A percentile compares a stretch with the other conserved stretches of the same genome.
These are phyloP conservation scores for Scaptomyza caliginosa DNA, from an alignment of 2,888 invertebrate genomes.

Conservation along the genomic window DNA sequence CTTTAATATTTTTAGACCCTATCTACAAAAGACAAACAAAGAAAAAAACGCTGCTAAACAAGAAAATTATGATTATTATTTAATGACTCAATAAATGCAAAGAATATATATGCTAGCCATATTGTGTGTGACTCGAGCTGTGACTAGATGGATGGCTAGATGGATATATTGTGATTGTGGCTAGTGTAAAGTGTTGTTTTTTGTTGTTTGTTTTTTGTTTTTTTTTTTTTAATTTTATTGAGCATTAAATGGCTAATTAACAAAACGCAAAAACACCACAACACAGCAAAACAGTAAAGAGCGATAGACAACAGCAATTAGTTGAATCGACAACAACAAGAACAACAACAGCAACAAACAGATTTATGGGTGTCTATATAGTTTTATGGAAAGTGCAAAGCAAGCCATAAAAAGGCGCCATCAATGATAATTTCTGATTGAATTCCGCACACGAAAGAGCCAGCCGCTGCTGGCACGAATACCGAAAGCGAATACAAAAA, in stretches of 20 bases:
- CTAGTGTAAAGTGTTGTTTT: slow-evolving; percentile 21
- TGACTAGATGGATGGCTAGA: slow-evolving; percentile 14
- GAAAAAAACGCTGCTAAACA: slow-evolving; percentile 24
- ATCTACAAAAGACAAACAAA: background rate
- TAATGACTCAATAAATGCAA: slow-evolving; percentile 74
- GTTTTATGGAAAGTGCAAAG: slow-evolving; percentile 45
- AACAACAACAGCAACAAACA: slow-evolving; percentile 5
- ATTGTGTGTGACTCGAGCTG: slow-evolving; percentile 37
- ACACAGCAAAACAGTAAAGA: slow-evolving; percentile 17
- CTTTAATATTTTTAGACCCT: background rate
- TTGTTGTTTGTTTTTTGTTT: slow-evolving; percentile 34
- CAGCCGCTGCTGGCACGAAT: slow-evolving; percentile 36
- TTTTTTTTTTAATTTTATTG: slow-evolving; percentile 46
- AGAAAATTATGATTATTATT: slow-evolving; percentile 69
- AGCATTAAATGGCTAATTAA: slow-evolving; percentile 75
- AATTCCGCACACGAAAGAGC: slow-evolving; percentile 50
- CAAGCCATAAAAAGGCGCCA: slow-evolving; percentile 56
- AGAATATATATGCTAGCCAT: slow-evolving; percentile 26
- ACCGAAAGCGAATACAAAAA: slow-evolving; percentile 13
- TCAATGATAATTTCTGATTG: slow-evolving; percentile 49
- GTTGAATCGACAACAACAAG: slow-evolving; percentile 24
- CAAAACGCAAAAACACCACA: slow-evolving; percentile 65
- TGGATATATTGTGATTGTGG: slow-evolving; percentile 20
- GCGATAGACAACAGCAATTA: slow-evolving; percentile 55
- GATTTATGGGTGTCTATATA: background rate